These are phyloP conservation scores for Microcebus tavaratra DNA, from an alignment of 2,113 vertebrate genomes.

Conservation along the genomic window DNA sequence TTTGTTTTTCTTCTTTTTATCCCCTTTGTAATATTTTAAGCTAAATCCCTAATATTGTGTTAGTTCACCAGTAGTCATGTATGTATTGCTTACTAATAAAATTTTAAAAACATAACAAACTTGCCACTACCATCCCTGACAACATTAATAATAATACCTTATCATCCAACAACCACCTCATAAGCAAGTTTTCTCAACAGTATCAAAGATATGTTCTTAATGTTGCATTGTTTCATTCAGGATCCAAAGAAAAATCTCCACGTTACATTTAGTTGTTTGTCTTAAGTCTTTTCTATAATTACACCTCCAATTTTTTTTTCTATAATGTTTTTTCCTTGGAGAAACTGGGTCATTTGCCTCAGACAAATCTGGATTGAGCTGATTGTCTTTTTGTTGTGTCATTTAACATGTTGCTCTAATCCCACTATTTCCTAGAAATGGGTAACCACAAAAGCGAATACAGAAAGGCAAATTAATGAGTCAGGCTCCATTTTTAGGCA, in stretches of 20 bases:
- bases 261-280: not conserved
- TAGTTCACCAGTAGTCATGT: not conserved
- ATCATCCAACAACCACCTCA: not conserved
- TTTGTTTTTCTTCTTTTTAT: not conserved
- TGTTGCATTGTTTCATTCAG: not conserved
- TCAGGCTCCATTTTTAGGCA: not conserved
- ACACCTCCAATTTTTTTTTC: not conserved
- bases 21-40: not conserved
- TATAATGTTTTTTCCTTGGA: not conserved
- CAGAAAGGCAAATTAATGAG: not conserved
- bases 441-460: not conserved
- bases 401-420: not conserved
- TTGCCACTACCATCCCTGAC: not conserved
- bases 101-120: constrained; percentile 2
- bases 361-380: not conserved
- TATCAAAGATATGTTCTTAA: not conserved
- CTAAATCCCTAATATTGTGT: not conserved
- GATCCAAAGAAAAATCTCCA: not conserved
- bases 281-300: not conserved
- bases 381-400: not conserved
- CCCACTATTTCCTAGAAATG: not conserved
- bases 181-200: not conserved
- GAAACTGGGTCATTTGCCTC: not conserved
- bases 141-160: not conserved
- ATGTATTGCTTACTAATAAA: not conserved